Conservation (phyloP, 2,888 invertebrate genomes). For the Alloplasta piceator region DNA sequence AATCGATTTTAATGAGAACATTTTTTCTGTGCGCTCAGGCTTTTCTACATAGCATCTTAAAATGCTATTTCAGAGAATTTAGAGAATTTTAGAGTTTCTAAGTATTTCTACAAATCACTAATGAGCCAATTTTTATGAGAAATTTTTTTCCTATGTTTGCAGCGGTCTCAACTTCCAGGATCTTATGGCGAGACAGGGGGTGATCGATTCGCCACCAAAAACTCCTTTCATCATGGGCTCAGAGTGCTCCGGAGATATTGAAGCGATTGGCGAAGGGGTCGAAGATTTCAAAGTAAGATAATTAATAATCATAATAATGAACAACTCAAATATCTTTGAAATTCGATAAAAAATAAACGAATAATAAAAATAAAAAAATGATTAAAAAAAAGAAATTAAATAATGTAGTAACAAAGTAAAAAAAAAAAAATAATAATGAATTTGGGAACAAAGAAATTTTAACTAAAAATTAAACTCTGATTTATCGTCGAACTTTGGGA, state of each 20-base stretch:
- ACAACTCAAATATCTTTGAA: too few species aligned
- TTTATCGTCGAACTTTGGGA: too few species aligned
- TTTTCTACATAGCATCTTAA: background rate
- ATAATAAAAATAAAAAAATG: too few species aligned
- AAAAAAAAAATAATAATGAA: too few species aligned
- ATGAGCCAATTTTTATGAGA: background rate
- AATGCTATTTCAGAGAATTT: background rate
- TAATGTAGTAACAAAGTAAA: too few species aligned
- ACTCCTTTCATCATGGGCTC: constrained; percentile 95
- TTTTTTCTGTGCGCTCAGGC: constrained; percentile 17
- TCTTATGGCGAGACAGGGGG: constrained; percentile 94
- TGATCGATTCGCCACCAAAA: constrained; percentile 94
- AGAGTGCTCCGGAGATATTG: constrained; percentile 94
- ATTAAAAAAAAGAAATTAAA: too few species aligned
- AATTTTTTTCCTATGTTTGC: constrained; percentile 83
- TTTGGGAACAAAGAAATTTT: too few species aligned
- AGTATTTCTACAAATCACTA: background rate
- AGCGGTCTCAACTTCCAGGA: constrained; percentile 96
- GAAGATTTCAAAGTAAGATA: constrained; percentile 90
- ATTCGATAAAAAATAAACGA: too few species aligned
- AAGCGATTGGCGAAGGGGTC: constrained; percentile 91
- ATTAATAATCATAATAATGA: constrained; percentile 3
- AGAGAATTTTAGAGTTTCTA: background rate
- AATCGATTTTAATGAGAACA: constrained; percentile 3
- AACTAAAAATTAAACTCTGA: too few species aligned